These are phyloP conservation scores for Tinamus guttatus DNA, from an alignment of 2,113 vertebrate genomes.

Conservation along the genomic window DNA sequence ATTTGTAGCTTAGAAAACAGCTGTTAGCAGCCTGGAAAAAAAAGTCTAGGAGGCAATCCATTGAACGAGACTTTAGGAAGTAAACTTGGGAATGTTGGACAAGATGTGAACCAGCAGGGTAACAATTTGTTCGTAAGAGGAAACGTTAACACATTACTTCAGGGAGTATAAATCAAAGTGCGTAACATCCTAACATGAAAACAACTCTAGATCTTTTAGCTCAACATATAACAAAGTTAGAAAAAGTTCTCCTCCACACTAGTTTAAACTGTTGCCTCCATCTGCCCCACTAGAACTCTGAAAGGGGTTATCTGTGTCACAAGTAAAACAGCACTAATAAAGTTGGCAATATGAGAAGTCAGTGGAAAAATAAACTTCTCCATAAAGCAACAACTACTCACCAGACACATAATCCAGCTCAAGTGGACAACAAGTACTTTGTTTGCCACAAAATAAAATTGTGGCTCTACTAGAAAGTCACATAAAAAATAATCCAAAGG, in stretches of 20 bases:
- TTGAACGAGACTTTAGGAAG: background rate
- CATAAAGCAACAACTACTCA: background rate
- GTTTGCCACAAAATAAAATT: background rate
- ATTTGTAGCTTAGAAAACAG: slow-evolving; percentile 19
- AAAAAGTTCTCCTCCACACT: accelerated
- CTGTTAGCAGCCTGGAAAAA: background rate
- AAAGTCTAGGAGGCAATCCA: slow-evolving; percentile 19
- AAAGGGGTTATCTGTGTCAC: background rate
- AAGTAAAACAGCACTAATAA: background rate
- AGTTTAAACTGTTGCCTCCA: background rate
- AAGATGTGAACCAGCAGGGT: background rate
- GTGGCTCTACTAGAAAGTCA: background rate
- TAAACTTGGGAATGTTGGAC: background rate
- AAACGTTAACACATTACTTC: background rate
- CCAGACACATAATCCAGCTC: background rate
- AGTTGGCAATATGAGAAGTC: accelerated
- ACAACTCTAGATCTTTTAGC: background rate
- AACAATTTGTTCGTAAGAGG: background rate
- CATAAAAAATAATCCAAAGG: background rate
- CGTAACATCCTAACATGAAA: background rate
- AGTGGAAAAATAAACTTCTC: background rate
- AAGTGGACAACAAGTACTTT: background rate
- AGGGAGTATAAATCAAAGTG: background rate
- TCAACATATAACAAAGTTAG: background rate
- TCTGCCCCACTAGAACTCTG: background rate